Base-by-base conservation (phyloP, 2,888 invertebrate species). In the Hipparchia semele region DNA sequence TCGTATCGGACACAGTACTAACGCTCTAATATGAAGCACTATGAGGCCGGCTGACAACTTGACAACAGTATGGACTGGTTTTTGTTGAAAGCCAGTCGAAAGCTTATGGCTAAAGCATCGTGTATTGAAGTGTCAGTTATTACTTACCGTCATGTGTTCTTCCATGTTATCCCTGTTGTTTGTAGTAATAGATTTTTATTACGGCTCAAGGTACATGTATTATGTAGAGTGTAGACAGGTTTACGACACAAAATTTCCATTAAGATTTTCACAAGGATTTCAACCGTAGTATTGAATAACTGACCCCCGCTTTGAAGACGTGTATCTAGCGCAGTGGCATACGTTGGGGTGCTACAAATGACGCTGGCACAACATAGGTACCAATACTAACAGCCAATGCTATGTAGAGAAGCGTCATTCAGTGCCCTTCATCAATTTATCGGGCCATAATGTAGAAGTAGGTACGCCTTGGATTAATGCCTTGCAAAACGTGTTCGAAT, bases 11-110 rank as follows among this genome's bases (percentile, higher is more conserved):
- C 12, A 53, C 1, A 53, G 51, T 53, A 53, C 10, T 33, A 51
- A 13, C 33, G 33, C 33, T 53, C 12, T 33, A 33, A 86, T 85
- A 83, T 76, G 75, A 75, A 70, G 54, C 62, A 66, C 72, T 71
- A 66, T 70, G 72, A 71, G 71, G 61, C 68, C 68, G 71, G 62
- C 56, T 56, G 70, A 70, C 70, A 70, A 70, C 65, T 68, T 73
- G 76, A 76, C 76, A 75, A 72, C 73, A 72, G 68, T 70, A 72
- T 70, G 62, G 74, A 68, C 76, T 72, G 65, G 74, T 77, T 77
- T 77, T 77, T 77, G 73, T 74, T 53, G 53, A 53, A 58, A 46
- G 54, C 62, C 53, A 62, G 59, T 68, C 53, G 49, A 45, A 71
- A 67, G 70, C 70, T 69, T 58, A 72, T 46, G 74, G 69, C 71